Base-by-base conservation (phyloP, 1,140 invertebrate genomes). In the Nephila pilipes region DNA sequence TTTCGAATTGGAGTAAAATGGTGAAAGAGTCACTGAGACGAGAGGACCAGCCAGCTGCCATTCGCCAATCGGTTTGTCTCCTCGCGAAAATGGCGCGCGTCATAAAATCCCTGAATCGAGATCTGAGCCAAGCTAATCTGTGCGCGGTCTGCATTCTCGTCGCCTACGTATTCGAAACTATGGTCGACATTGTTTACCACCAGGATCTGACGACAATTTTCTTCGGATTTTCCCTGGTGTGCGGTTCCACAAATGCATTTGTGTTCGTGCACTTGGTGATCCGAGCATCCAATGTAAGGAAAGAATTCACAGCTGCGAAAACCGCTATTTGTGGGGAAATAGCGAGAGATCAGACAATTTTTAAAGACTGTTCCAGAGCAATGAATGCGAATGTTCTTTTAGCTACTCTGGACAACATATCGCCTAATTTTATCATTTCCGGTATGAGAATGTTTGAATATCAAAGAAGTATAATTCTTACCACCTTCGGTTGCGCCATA, bases 401-500 rank as follows among this genome's bases (percentile, higher is more conserved):
- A 16, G 32, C 22, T 36, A 3, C 38, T 3, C 2, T 90, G 10
- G 55, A 80, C 16, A 58, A 18, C 6, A 3, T 90, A n/a, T n/a
- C 46, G 3, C 16, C 88, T 10, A 8, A 20, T 58, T n/a, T 90
- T 22, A 25, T 20, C 4, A 54, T 80, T 32, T 32, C 88, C 12
- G 38, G 46, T 16, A 57, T 79, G 88, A 25, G 55, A 12, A 79
- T 90, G 63, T 90, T 90, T 57, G 25, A 80, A 4, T 54, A 57
- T 22, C 36, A 58, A 16, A 90, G 57, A 80, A 46, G 69, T 25
- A 58, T 90, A 6, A 32, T 90, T 58, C 54, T 90, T 1, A 90
- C 65, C 25, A 80, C 55, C 8, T 80, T 90, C 10, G 69, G 88
- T 18, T 90, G 65, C n/a, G 54, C 54, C 22, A 6, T 90, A 16